These are phyloP conservation scores for Struthio camelus DNA, from an alignment of 2,113 vertebrate genomes.

Conservation along the genomic window DNA sequence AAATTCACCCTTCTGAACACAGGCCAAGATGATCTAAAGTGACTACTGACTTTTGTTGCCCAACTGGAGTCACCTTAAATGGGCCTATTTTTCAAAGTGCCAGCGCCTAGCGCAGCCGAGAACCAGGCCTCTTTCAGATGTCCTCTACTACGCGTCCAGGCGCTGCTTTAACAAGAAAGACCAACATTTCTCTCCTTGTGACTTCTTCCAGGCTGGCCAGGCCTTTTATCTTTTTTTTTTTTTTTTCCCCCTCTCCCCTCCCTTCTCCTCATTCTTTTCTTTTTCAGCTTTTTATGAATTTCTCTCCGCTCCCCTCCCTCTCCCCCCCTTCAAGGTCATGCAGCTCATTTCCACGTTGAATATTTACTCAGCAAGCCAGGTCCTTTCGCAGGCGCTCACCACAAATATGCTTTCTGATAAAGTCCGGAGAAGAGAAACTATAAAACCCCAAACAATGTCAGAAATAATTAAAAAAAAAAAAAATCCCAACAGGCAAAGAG, in stretches of 20 bases:
- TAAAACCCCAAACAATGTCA: conserved; percentile 66
- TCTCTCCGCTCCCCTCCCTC: conserved; percentile 9
- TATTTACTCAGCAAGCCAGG: conserved; percentile 88
- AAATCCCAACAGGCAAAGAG: neutral
- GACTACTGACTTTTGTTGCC: conserved; percentile 66
- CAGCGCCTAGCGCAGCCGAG: neutral
- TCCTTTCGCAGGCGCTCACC: conserved; percentile 88
- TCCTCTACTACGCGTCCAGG: neutral
- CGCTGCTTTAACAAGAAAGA: neutral
- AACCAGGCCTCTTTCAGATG: neutral
- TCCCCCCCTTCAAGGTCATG: conserved; percentile 85
- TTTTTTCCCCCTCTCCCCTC: neutral
- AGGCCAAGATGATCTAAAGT: conserved; percentile 62
- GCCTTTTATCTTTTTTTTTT: neutral
- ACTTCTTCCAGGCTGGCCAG: neutral
- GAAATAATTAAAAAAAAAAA: neutral
- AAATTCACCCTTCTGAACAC: conserved; percentile 60
- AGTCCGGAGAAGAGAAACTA: conserved; percentile 82
- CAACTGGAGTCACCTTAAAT: conserved; percentile 70
- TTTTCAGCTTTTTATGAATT: conserved; percentile 62
- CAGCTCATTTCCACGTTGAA: conserved; percentile 77
- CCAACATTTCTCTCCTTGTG: neutral
- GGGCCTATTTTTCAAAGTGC: conserved; percentile 51
- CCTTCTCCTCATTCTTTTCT: conserved; percentile 20
- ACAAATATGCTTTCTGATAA: conserved; percentile 96